Evolutionary conservation across 2,113 vertebrate species (phyloP), one percentile per base, ranked within the genome.

Genomic region (Neodontobutis hainanensis): DNA sequence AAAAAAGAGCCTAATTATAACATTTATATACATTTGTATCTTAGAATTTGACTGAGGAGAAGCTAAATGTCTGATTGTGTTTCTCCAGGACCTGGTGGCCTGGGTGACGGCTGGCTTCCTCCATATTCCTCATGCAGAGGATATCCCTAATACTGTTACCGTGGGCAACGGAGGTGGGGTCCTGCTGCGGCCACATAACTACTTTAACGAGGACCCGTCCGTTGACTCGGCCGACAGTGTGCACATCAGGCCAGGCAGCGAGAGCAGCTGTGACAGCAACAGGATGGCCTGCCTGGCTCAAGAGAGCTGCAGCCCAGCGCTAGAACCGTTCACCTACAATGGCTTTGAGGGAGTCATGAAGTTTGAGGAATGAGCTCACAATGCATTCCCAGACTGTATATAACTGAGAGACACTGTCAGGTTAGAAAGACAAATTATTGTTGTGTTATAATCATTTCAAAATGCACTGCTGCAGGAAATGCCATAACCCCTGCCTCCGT

Each of bases 111-210:
- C 88, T 0, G 90, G 90, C 19, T 91, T 91, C 66, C 87, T 98
- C 34, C 97, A 98, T 84, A 97, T 97, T 58, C 96, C 96, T 0
- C 95, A 97, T 7, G 87, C 96, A 0, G 95, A 98, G 83, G 96
- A 97, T 70, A 86, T 98, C 78, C 97, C 97, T 77, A 98, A 98
- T 88, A 98, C 96, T 0, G 94, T 95, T 46, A 96, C 95, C 0
- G 84, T 95, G 55, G 90, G 90, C 0, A 91, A 98, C 44, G 88
- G 93, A 0, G 95, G 95, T 0, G 94, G 96, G 61, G 96, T 98
- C 65, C 82, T 97, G 74, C 86, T 99, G 77, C 92, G 92, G 19
- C 96, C 96, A 3, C 95, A 96, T 87, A 98, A 98, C 88, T 98
- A 94, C 89, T 97, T 96, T 11, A 85, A 96, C n/a, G 88, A 94